These are phyloP conservation scores for Drosophila ogumai DNA, from an alignment of 1,140 invertebrate species.

Conservation along the genomic window DNA sequence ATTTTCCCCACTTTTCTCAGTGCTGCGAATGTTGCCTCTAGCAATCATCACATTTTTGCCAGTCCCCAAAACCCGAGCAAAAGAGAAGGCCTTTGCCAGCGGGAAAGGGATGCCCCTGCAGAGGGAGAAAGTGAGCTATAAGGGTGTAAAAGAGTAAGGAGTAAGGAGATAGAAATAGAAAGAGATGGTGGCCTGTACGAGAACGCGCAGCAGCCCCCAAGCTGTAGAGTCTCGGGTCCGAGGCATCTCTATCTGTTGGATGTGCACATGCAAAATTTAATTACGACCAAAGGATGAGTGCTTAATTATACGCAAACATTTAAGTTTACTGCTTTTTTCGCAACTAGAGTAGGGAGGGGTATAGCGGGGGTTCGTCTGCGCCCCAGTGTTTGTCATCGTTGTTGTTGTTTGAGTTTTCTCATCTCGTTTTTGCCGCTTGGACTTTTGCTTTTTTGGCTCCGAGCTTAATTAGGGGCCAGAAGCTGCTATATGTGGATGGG, in stretches of 20 bases:
- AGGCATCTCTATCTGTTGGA: conserved; percentile 63
- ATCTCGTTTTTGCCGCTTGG: conserved; percentile 47
- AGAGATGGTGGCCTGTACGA: conserved; percentile 4
- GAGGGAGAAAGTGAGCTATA: neutral
- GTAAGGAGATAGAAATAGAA: neutral
- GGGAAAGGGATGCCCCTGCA: neutral
- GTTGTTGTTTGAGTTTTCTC: conserved; percentile 52
- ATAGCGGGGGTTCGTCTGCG: conserved; percentile 17
- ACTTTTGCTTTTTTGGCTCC: conserved; percentile 56
- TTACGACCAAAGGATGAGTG: conserved; percentile 85
- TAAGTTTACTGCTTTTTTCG: conserved; percentile 82
- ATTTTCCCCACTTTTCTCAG: neutral
- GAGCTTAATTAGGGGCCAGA: conserved; percentile 46
- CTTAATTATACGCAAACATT: conserved; percentile 85
- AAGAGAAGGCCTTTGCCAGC: neutral
- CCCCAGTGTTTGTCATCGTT: conserved; percentile 45
- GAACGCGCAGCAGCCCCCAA: conserved; percentile 33
- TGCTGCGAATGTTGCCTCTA: conserved; percentile 20
- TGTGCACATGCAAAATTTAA: conserved; percentile 85
- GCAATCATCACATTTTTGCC: conserved; percentile 39
- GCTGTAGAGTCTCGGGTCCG: conserved; percentile 19
- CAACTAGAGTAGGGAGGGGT: conserved; percentile 24
- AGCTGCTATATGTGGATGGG: neutral
- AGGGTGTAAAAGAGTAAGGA: neutral
- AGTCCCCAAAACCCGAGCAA: conserved; percentile 30